Base-by-base conservation (phyloP, 2,797 vertebrate species). In the Ptychadena robeensis region DNA sequence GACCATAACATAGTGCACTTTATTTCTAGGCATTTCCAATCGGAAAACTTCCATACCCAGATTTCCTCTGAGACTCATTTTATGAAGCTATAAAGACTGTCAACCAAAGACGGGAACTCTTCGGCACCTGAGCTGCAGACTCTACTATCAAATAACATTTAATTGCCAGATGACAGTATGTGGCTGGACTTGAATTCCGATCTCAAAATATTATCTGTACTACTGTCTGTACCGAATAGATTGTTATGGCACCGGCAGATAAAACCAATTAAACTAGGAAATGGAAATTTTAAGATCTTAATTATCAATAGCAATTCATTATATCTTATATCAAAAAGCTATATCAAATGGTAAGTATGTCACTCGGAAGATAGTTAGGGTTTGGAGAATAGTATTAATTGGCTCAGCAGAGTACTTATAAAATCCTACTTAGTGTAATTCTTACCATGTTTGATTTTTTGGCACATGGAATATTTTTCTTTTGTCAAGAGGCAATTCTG, bases 111-210 rank as follows among this genome's bases (percentile, higher is more conserved):
- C 2, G 0, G 88, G 86, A 90, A 88, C 80, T 88, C 86, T 85
- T 85, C 14, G 1, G 88, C 89, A 93, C 89, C 91, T 92, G 89
- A 93, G 89, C 85, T 89, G 88, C 89, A 91, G 87, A 91, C 86
- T 90, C 73, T 88, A 91, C 87, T 89, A 92, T 92, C 91, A 92
- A 93, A 90, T 91, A 93, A 87, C 88, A 88, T 87, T 92, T 93
- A 94, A 92, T 92, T 93, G 90, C 88, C 88, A 82, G 81, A 88
- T 91, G 87, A 91, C 88, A 89, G 82, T 84, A 35, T 83, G 79
- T 81, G 71, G 85, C 89, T 90, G 84, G 87, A 82, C 84, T 88
- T 88, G 89, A 92, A 93, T 93, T 90, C 87, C 87, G 79, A 90
- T 91, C 87, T 90, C 85, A 88, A 92, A 93, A 91, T 91, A 91